Base-by-base conservation (phyloP, 2,797 vertebrate genomes). In the Melanotaenia parkinsoni region DNA sequence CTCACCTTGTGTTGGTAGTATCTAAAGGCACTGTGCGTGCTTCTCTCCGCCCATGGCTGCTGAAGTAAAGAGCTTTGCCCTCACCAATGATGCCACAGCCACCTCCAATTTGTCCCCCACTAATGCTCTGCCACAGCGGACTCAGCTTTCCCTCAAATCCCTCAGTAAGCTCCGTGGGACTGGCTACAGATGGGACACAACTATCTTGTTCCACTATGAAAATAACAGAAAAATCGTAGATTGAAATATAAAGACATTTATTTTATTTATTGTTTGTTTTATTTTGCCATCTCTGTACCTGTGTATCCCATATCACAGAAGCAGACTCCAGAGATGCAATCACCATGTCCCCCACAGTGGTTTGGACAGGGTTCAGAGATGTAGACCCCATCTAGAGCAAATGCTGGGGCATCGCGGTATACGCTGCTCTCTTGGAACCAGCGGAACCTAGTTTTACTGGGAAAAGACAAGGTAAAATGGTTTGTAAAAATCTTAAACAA, bases 381-480 rank as follows among this genome's bases (percentile, higher is more conserved):
- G 90, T 99, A 99, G 24, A 99, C 97, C 0, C 97, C 96, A 0
- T 99, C 98, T 81, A 99, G 81, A 28, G 97, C 96, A 3, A 99
- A 99, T 1, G 98, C 81, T 50, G 96, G 95, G 0, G 96, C 95
- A 0, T 96, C 96, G 75, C 96, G 95, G 81, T 96, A 93, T 54
- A 95, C 80, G 63, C 94, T 97, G 94, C 96, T 99, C 88, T 99
- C 97, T 91, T 99, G 98, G 90, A 99, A 97, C 98, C 98, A 99
- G 24, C 98, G 97, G 92, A 99, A 99, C 67, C 97, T 95, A 4
- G 96, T 99, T 92, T 99, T 99, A 87, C 98, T 99, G 91, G 63
- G 90, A 74, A 70, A 69, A 76, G 38, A 4, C 9, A 77, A 79
- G 16, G 14, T 18, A 43, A 47, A 18, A 28, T 3, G 1, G 30